These are phyloP conservation scores for Andrena hattorfiana DNA, from an alignment of 2,888 invertebrate genomes.

Conservation along the genomic window DNA sequence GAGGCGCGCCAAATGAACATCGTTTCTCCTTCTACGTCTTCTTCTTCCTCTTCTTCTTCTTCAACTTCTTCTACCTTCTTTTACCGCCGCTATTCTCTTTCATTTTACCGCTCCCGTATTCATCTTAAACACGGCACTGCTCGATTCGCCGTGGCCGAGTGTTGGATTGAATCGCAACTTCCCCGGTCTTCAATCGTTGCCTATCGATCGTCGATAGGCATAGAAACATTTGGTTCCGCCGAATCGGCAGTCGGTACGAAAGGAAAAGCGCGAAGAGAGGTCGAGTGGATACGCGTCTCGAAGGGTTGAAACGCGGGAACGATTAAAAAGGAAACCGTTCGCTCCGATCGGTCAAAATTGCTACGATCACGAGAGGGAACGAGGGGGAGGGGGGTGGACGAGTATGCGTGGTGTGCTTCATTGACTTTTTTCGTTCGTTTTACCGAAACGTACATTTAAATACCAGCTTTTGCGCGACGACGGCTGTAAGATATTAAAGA, in stretches of 20 bases:
- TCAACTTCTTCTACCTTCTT: slow-evolving; percentile 20
- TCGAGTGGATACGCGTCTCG: slow-evolving; percentile 38
- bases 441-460: slow-evolving; percentile 80
- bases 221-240: slow-evolving; percentile 34
- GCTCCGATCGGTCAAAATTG: slow-evolving; percentile 52
- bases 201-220: slow-evolving; percentile 29
- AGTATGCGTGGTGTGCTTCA: slow-evolving; percentile 71
- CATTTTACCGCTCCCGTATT: slow-evolving; percentile 11
- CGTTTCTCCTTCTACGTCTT: slow-evolving; percentile 29
- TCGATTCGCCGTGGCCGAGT: slow-evolving; percentile 37
- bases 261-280: background rate
- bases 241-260: slow-evolving; percentile 16
- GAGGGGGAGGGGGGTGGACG: slow-evolving; percentile 57
- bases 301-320: slow-evolving; percentile 34
- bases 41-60: slow-evolving; percentile 15
- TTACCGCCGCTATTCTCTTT: background rate
- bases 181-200: slow-evolving; percentile 56
- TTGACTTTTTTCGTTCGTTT: slow-evolving; percentile 69
- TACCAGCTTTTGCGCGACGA: slow-evolving; percentile 87
- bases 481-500: slow-evolving; percentile 74
- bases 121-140: background rate
- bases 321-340: slow-evolving; percentile 21
- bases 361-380: slow-evolving; percentile 39
- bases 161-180: slow-evolving; percentile 55
- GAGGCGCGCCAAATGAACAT: slow-evolving; percentile 42